Evolutionary conservation across 2,888 invertebrate genomes (phyloP), one percentile per base, ranked within the genome.

Genomic region (Escarpia spicata): DNA sequence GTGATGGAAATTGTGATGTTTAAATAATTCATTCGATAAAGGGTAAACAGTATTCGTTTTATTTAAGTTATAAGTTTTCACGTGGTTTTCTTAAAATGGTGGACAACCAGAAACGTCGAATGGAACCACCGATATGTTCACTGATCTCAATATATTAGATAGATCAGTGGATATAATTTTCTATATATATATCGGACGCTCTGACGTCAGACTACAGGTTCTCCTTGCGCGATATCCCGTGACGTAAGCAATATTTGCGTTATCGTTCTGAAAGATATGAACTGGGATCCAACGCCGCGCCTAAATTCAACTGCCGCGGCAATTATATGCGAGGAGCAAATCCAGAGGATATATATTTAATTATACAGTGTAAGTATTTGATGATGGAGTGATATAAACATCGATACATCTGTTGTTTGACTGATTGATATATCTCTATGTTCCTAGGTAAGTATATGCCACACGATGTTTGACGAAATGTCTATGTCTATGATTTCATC

Each of bases 261-360:
- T 75, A 75, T n/a, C 75, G 75, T 75, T 75, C 75, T 75, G n/a
- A 26, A 75, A 75, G 19, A 75, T 75, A 75, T 75, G 75, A 75
- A 75, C 75, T 26, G 75, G 26, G 75, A 75, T 75, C 75, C 75
- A 26, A 75, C 75, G n/a, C 26, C 75, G 75, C 75, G 75, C 75
- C 75, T 75, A 75, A 75, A 75, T 75, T 75, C 75, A 75, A 75
- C 75, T 75, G 75, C 26, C 75, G 75, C 75, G 75, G 75, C 75
- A 75, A 75, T 75, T 75, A 75, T 75, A 75, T 75, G 75, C 75
- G n/a, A 75, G 75, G 75, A 26, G 75, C 26, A 75, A 75, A 75
- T 6, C 75, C 75, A 75, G 75, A 75, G 75, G 75, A 75, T 75
- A 75, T 26, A n/a, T 75, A 75, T 75, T 75, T 75, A 19, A 75